Conservation (phyloP, 2,797 vertebrate genomes). For the Carapus acus region DNA sequence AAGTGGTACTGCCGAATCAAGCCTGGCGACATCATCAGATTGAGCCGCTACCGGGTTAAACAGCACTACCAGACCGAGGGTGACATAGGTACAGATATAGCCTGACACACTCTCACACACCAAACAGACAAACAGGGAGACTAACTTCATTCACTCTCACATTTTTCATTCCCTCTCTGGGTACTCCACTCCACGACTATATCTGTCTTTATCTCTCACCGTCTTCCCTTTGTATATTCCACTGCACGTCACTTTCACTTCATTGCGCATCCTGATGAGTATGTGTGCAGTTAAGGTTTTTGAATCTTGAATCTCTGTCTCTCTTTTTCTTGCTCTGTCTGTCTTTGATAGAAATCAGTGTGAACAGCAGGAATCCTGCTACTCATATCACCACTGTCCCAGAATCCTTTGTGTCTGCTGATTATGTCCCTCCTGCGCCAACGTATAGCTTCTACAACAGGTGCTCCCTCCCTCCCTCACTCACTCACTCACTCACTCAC, state of each 20-base stretch:
- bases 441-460: constrained; percentile 60
- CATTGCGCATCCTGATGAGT: no score
- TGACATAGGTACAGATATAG: constrained; percentile 64
- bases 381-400: constrained; percentile 59
- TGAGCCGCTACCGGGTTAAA: constrained; percentile 67
- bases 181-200: no score
- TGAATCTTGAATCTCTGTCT: not conserved
- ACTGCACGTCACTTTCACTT: no score
- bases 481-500: constrained; percentile 4
- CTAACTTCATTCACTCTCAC: no score
- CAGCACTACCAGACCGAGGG: constrained; percentile 49
- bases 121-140: no score
- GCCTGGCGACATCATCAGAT: constrained; percentile 66
- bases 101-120: not conserved
- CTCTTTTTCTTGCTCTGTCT: constrained; percentile 7
- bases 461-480: constrained; percentile 38
- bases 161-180: no score
- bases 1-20: constrained; percentile 66
- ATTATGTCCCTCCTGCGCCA: constrained; percentile 38
- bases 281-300: no score
- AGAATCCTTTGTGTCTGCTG: constrained; percentile 46
- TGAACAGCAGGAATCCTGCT: constrained; percentile 72
- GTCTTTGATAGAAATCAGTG: constrained; percentile 65
- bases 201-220: no score
- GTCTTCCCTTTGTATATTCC: no score